Evolutionary conservation across 2,797 vertebrate genomes (phyloP).

Genomic region (Rhinophrynus dorsalis): DNA sequence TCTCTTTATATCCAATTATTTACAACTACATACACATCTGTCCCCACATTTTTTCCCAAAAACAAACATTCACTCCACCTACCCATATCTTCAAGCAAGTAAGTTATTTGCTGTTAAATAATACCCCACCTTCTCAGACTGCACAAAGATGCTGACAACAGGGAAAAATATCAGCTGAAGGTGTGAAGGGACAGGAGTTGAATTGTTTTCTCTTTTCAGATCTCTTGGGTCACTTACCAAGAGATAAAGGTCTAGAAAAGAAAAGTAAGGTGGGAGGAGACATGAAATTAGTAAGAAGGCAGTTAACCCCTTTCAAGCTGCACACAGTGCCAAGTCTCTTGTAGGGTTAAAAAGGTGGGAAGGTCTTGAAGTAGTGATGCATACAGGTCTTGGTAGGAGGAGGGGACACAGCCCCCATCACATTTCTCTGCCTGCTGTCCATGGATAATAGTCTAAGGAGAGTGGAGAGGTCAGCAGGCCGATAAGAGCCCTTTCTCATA

Average conservation of each 20-base stretch:
- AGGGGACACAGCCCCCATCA: slow-evolving; percentile 10
- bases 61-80: not conserved
- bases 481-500: slow-evolving; percentile 96
- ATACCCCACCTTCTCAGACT: not conserved
- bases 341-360: slow-evolving; percentile 36
- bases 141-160: not conserved
- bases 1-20: slow-evolving; percentile 49
- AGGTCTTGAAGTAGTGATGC: slow-evolving; percentile 31
- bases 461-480: slow-evolving; percentile 82
- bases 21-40: slow-evolving; percentile 1
- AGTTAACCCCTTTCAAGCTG: not conserved
- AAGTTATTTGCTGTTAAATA: not conserved
- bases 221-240: slow-evolving; percentile 3
- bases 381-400: slow-evolving; percentile 49
- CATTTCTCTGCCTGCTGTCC: slow-evolving; percentile 55
- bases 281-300: not conserved
- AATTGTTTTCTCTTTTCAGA: slow-evolving; percentile 8
- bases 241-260: not conserved
- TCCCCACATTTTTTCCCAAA: not conserved
- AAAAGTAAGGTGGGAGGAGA: too few relatives aligned
- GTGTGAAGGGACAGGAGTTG: slow-evolving; percentile 13
- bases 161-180: not conserved
- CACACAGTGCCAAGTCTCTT: slow-evolving; percentile 6
- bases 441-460: slow-evolving; percentile 55
- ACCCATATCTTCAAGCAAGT: not conserved